Conservation (phyloP, 2,797 vertebrate genomes). For the Catamblyrhynchus diadema region DNA sequence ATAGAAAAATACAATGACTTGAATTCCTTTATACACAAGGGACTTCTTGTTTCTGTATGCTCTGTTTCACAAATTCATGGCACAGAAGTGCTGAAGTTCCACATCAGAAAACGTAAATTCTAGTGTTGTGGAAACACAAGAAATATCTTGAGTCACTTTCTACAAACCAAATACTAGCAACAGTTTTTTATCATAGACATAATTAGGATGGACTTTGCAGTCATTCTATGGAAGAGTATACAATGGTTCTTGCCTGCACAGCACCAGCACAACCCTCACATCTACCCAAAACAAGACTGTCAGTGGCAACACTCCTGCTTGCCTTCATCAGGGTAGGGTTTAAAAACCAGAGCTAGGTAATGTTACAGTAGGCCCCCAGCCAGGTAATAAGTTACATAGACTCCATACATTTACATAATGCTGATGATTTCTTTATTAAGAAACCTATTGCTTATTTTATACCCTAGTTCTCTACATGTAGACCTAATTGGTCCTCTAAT, state of each 20-base stretch:
- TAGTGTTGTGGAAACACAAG: neutral
- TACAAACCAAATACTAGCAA: neutral
- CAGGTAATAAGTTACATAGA: neutral
- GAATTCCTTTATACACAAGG: neutral
- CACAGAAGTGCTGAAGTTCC: neutral
- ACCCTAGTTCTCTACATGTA: neutral
- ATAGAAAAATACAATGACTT: neutral
- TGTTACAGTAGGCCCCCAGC: neutral
- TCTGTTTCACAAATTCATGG: neutral
- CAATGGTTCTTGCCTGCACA: neutral
- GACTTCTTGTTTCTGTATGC: neutral
- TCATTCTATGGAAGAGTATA: neutral
- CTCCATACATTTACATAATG: neutral
- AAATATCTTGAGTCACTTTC: neutral
- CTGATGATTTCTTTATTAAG: neutral
- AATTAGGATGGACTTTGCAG: neutral
- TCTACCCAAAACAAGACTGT: neutral
- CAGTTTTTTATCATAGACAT: neutral
- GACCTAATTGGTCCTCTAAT: neutral
- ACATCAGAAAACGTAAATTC: neutral
- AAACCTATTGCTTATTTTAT: neutral
- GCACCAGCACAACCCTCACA: neutral
- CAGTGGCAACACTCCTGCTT: neutral
- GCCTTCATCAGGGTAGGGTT: neutral
- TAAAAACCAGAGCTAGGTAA: neutral